Conservation (phyloP, 2,113 vertebrate species). For the Paracanthobrama guichenoti region DNA sequence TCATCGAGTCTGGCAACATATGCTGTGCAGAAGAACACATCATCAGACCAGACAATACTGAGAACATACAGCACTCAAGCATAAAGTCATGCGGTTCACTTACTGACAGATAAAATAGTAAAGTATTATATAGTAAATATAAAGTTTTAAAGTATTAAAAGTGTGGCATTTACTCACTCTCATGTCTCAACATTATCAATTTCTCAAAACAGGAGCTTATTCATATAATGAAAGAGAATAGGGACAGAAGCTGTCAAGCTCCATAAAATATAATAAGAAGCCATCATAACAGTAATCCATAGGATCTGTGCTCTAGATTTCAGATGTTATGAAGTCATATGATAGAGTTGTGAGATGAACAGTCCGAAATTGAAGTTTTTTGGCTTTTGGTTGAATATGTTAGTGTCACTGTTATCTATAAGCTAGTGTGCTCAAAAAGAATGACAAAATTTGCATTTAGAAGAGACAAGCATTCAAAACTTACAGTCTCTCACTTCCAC, state of each 20-base stretch:
- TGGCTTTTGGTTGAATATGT: no score
- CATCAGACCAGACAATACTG: slow-evolving; percentile 4
- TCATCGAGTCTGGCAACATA: slow-evolving; percentile 27
- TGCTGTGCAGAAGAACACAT: slow-evolving; percentile 3
- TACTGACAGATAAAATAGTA: not conserved
- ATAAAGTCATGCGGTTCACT: not conserved
- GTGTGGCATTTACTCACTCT: not conserved
- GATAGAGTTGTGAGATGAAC: not conserved
- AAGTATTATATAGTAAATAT: no score
- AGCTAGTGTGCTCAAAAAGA: no score
- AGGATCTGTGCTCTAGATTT: not conserved
- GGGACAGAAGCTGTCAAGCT: not conserved
- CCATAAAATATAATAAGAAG: not conserved
- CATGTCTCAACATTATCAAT: not conserved
- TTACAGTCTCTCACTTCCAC: no score
- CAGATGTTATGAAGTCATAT: not conserved
- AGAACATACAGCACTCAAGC: not conserved
- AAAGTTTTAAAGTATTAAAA: no score
- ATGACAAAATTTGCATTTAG: no score
- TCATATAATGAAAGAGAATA: not conserved
- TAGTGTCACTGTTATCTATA: no score
- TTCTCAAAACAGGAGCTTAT: not conserved
- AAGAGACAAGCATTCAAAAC: no score
- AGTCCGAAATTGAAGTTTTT: not conserved
- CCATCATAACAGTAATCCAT: not conserved